Base-by-base conservation (phyloP, 1,140 invertebrate genomes). In the Drosophila chauvacae region DNA sequence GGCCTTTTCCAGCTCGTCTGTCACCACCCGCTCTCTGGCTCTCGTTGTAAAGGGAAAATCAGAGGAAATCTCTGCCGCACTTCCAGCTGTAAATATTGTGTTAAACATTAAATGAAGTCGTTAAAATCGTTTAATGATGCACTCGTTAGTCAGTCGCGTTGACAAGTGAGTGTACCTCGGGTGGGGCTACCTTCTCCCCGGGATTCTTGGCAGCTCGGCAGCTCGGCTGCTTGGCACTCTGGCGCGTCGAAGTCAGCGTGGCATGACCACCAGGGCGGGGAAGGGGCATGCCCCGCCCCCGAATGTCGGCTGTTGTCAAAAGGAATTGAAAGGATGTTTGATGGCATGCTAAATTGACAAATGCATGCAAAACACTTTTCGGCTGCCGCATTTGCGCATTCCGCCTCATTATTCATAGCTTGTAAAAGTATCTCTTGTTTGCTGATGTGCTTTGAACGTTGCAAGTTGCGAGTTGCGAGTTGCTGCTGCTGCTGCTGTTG, bases 51-150 rank as follows among this genome's bases (percentile, higher is more conserved):
- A 26, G 57, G 23, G 45, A 59, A 57, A 53, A 30, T 28, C 39
- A 47, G 77, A 26, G 61, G 23, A 62, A 59, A 57, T 57, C 39
- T 18, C 39, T 57, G 77, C 42, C 53, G 44, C 37, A 56, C 28
- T 14, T 44, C 47, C 41, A 57, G 81, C 78, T 82, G 83, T 87
- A 87, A 87, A 87, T 86, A 84, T 81, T 81, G 75, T 90, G 85
- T 84, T 90, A 91, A 79, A 85, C 81, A 84, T 73, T 81, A 79
- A 80, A 91, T 91, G 86, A 90, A 90, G 86, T 90, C 85, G 86
- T 91, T 87, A 83, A 87, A 91, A 84, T 81, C 70, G 65, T 91
- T 84, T 91, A 86, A 87, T 91, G 87, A 79, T 91, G 87, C 82
- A 65, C 82, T 91, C 77, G 82, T 90, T 90, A 90, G 80, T 83